Conservation (phyloP, 2,797 vertebrate genomes). For the Sebastolobus altivelis region DNA sequence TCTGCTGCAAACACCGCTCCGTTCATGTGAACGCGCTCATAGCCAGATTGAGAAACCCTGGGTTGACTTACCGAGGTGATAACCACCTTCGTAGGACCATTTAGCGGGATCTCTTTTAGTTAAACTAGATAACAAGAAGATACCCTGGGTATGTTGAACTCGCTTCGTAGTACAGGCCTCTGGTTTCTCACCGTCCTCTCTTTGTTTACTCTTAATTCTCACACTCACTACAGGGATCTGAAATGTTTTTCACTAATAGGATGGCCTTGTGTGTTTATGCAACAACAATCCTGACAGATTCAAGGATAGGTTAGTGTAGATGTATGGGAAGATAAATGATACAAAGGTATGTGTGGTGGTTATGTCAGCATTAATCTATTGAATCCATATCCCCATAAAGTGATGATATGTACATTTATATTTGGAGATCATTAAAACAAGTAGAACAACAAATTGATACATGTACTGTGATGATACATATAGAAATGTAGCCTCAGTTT, state of each 20-base stretch:
- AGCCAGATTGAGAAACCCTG: too few species aligned
- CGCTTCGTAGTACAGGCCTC: too few species aligned
- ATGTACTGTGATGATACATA: neutral
- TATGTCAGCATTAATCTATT: neutral
- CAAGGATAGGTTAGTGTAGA: neutral
- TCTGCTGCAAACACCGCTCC: too few species aligned
- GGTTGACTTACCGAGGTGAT: too few species aligned
- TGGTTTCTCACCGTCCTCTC: neutral
- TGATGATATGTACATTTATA: neutral
- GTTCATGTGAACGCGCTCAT: too few species aligned
- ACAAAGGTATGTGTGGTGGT: neutral
- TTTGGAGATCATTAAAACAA: neutral
- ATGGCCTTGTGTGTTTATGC: slow-evolving; percentile 2
- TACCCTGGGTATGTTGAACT: too few species aligned
- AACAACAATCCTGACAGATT: neutral
- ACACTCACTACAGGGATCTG: neutral
- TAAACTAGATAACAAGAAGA: too few species aligned
- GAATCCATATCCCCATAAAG: neutral
- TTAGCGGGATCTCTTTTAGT: too few species aligned
- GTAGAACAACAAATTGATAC: neutral
- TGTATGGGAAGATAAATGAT: neutral
- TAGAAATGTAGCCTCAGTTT: neutral
- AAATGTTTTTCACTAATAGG: neutral
- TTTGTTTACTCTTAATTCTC: neutral
- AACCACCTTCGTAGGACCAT: too few species aligned